A percentile compares a stretch with the other conserved stretches of the same genome.
phyloP scores from a whole-genome alignment of 2,888 invertebrate species.

The Amitus sp. region DNA sequence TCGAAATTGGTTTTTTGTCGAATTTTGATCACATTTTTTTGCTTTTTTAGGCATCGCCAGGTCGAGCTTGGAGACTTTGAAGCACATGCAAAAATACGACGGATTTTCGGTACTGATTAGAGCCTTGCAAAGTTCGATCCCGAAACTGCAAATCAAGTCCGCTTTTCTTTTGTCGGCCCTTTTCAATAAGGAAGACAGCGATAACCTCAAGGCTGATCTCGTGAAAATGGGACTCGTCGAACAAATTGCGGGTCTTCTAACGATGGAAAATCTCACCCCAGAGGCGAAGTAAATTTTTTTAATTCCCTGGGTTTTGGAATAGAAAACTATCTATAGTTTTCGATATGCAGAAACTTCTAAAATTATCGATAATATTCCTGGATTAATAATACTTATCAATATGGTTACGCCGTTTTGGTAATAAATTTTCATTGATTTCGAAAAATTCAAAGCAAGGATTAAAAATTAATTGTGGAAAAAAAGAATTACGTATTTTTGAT shows the following conservation, averaged over 20 bases:
- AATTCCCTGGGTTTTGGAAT: neutral
- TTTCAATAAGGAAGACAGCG: slow-evolving; percentile 61
- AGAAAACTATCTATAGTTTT: neutral
- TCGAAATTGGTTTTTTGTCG: no score
- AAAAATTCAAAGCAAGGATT: no score
- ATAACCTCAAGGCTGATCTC: slow-evolving; percentile 50
- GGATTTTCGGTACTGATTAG: slow-evolving; percentile 75
- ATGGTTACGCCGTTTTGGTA: no score
- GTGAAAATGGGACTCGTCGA: slow-evolving; percentile 62
- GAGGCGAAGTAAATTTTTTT: slow-evolving; percentile 53
- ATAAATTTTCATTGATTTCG: neutral
- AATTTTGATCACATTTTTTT: no score
- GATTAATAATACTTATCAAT: slow-evolving; percentile 4
- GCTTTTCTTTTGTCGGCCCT: slow-evolving; percentile 77
- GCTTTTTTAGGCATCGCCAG: slow-evolving; percentile 71
- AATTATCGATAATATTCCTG: slow-evolving; percentile 5
- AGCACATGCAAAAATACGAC: slow-evolving; percentile 71
- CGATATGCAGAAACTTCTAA: no score
- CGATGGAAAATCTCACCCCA: slow-evolving; percentile 46
- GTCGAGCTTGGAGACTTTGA: slow-evolving; percentile 71
- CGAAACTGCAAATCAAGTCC: slow-evolving; percentile 75
- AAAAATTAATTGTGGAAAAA: slow-evolving; percentile 2
- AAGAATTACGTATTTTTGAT: no score
- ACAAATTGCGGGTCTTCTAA: slow-evolving; percentile 53
- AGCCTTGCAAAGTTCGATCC: slow-evolving; percentile 70